Evolutionary conservation across 2,888 invertebrate genomes (phyloP), one percentile per base, ranked within the genome.

Genomic region (Microdon myrmicae): DNA sequence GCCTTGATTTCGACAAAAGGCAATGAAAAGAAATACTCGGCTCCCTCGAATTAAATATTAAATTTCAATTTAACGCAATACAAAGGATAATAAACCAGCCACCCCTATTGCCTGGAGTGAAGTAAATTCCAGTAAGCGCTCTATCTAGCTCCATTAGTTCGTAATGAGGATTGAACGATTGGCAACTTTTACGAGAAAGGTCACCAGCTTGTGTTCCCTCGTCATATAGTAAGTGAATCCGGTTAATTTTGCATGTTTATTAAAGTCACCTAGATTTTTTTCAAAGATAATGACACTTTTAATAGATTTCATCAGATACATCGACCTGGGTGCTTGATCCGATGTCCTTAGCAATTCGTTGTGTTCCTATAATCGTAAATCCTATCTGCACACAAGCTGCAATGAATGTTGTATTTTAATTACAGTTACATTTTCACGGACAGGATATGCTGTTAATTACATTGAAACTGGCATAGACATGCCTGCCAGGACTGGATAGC

Each of bases 361-460:
- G 6, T 25, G 12, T 12, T 39, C 22, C 34, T n/a, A n/a, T n/a
- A n/a, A n/a, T n/a, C 22, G 8, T 22, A 5, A 5, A 8, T 8
- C 22, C 5, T 6, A 25, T 13, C 17, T 51, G 41, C 35, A 45
- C 37, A 34, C 32, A 43, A 44, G 47, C 48, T 54, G 44, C 53
- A 59, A 66, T 66, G 66, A 54, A 59, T 66, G 59, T 59, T 48
- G 54, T 66, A 66, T 66, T 66, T 66, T 66, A 66, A 66, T 66
- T 66, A 66, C 66, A 66, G 66, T 66, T 59, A 66, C 66, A 66
- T 54, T 66, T 66, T 66, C 59, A 66, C 53, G 59, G 59, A 66
- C 66, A 59, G 53, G 66, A 59, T 59, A 43, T 66, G 66, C 48
- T 66, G 66, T 66, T 66, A 66, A 66, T 59, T 66, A 54, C 66